phyloP scores from a whole-genome alignment of 2,888 invertebrate species.

The Phyto melanocephala region DNA sequence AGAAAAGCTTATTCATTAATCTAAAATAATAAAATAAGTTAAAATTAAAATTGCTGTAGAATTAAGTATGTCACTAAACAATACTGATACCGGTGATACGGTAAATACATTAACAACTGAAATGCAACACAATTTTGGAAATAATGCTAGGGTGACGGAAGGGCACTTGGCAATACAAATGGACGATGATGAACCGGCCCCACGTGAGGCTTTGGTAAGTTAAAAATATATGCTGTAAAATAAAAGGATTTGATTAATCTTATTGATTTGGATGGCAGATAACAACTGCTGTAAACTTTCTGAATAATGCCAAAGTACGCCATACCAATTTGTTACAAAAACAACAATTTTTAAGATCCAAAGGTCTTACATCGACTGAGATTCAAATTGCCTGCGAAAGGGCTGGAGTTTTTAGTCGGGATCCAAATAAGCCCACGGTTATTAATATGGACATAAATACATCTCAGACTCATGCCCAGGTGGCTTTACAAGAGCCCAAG shows the following conservation, averaged over 20 bases:
- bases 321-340: slow-evolving; percentile 88
- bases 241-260: slow-evolving; percentile 67
- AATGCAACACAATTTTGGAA: slow-evolving; percentile 51
- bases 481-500: slow-evolving; percentile 70
- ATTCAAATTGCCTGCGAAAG: slow-evolving; percentile 87
- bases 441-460: slow-evolving; percentile 75
- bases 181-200: slow-evolving; percentile 58
- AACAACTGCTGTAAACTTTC: slow-evolving; percentile 90
- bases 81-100: slow-evolving; percentile 78
- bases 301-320: slow-evolving; percentile 91
- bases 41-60: slow-evolving; percentile 77
- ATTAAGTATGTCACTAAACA: slow-evolving; percentile 75
- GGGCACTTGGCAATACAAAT: slow-evolving; percentile 23
- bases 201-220: slow-evolving; percentile 76
- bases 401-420: slow-evolving; percentile 79
- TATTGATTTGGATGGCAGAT: slow-evolving; percentile 80
- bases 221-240: background rate
- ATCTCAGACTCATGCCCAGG: slow-evolving; percentile 66
- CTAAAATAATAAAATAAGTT: slow-evolving; percentile 44
- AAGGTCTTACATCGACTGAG: slow-evolving; percentile 88
- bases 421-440: slow-evolving; percentile 74
- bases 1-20: too few species aligned
- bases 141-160: slow-evolving; percentile 18
- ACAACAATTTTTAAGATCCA: slow-evolving; percentile 87
- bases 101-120: slow-evolving; percentile 67